Evolutionary conservation across 2,797 vertebrate species (phyloP), one percentile per base, ranked within the genome.

Genomic region (Bufotes viridis): DNA sequence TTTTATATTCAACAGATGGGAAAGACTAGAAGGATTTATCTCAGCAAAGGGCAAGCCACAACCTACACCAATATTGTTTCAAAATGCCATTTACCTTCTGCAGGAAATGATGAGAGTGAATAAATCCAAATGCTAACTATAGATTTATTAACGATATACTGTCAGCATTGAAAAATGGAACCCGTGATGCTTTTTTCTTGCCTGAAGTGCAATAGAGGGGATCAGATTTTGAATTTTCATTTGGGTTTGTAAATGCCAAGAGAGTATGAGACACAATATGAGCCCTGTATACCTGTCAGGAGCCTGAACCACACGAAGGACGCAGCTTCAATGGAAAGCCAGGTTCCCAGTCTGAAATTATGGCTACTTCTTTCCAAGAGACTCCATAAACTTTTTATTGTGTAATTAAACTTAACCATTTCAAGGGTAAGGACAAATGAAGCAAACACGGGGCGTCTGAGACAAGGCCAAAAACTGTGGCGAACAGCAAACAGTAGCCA

Each of bases 81-180:
- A 89, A 82, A 89, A 80, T 87, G 88, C 65, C 85, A 89, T 89
- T 89, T 89, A 89, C 88, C 84, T 89, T 86, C 80, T 78, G 80
- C 34, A 78, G 74, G 72, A 89, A 87, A 89, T 89, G 81, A 87
- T 87, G 88, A 84, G 81, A 87, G 87, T 87, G 63, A 89, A 83
- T 89, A 89, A 82, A 89, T 79, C 88, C 84, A 89, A 89, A 89
- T 89, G 88, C 88, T 89, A 89, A 89, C 84, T 89, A 89, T 89
- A 86, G 88, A 89, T 89, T 87, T 89, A 89, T 89, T 89, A 89
- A 87, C 80, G 80, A 86, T 86, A 74, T 89, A 63, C 88, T 89
- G 88, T 89, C 88, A 89, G 69, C 72, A 55, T 55, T 89, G 88
- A 87, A 87, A 84, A 84, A 89, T 89, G 34, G 70, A 75, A 82